Evolutionary conservation across 2,888 invertebrate genomes (phyloP), one percentile per base, ranked within the genome.

Genomic region (Drosophila fungiperda): DNA sequence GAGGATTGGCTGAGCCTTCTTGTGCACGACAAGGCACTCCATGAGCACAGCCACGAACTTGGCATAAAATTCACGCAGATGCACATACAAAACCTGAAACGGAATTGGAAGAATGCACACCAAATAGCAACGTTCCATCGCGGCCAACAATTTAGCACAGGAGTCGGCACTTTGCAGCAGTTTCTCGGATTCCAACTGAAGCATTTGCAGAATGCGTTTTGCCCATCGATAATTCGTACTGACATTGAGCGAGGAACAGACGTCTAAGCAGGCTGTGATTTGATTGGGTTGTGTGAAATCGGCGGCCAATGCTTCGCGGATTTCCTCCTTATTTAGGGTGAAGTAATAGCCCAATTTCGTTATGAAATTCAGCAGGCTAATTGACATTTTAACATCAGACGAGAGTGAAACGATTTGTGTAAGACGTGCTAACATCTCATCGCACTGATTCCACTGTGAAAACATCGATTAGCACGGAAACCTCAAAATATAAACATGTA

Each of bases 181-280:
- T 55, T 89, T 89, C 26, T 92, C 84, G 0, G 92, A 91, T 61
- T 92, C 92, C 29, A 90, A 61, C 8, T 90, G 67, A 54, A 93
- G 86, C 73, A 92, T 83, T 62, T 92, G 68, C 4, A 93, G 68
- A 48, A 93, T 84, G 38, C 68, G 80, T 73, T 93, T 91, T 4
- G 92, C 90, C 93, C 93, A 93, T 8, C 92, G 90, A 59, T 90
- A 92, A 23, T 84, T 86, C 4, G 89, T 91, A 63, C 82, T 82
- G 3, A 87, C 89, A 38, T 78, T 87, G 8, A 92, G 78, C 2
- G 73, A 64, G 0, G 74, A 72, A 11, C 91, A 90, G 0, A 83
- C 53, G 36, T 80, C 66, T 9, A 85, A 76, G 35, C 82, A 91
- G 1, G 78, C 68, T 1, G 58, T 62, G 33, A 89, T 40, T 7